These are phyloP conservation scores for Oophaga pumilio DNA, from an alignment of 2,113 vertebrate genomes.

Conservation along the genomic window DNA sequence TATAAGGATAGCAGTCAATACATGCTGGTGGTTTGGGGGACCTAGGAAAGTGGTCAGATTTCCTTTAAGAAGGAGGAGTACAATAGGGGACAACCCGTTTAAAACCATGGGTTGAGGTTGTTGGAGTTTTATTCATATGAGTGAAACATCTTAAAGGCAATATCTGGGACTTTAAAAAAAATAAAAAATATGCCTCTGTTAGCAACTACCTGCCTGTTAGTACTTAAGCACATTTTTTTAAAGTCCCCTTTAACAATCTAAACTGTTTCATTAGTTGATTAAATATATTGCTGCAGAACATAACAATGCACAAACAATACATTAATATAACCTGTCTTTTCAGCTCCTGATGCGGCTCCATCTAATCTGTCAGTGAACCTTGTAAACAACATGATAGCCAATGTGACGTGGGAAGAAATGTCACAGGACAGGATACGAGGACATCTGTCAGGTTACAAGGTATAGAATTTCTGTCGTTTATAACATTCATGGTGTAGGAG, in stretches of 20 bases:
- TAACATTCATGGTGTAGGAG: not conserved
- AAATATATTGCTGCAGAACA: not conserved
- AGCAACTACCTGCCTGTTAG: too few relatives aligned
- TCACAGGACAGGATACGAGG: conserved; percentile 90
- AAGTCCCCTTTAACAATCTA: too few relatives aligned
- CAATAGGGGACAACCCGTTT: too few relatives aligned
- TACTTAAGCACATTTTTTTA: not conserved
- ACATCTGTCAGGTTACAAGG: conserved; percentile 93
- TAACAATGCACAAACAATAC: not conserved
- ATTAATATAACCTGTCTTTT: not conserved
- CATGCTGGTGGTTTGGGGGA: too few relatives aligned
- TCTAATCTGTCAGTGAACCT: conserved; percentile 78
- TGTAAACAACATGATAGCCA: conserved; percentile 84
- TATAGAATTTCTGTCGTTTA: conserved; percentile 63
- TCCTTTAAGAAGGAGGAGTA: too few relatives aligned
- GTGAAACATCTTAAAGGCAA: too few relatives aligned
- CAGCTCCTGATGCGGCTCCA: conserved; percentile 90
- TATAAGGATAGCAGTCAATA: too few relatives aligned
- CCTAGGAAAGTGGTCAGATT: too few relatives aligned
- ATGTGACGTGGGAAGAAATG: conserved; percentile 85
- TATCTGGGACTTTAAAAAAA: too few relatives aligned
- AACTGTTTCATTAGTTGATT: not conserved
- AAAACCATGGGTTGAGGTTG: not conserved
- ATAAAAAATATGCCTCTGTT: too few relatives aligned
- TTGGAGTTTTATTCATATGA: not conserved